Percentiles rank a stretch among this genome's conserved stretches.
Evolutionary conservation across 2,888 invertebrate genomes (phyloP).

Genomic region (Erebia epiphron): DNA sequence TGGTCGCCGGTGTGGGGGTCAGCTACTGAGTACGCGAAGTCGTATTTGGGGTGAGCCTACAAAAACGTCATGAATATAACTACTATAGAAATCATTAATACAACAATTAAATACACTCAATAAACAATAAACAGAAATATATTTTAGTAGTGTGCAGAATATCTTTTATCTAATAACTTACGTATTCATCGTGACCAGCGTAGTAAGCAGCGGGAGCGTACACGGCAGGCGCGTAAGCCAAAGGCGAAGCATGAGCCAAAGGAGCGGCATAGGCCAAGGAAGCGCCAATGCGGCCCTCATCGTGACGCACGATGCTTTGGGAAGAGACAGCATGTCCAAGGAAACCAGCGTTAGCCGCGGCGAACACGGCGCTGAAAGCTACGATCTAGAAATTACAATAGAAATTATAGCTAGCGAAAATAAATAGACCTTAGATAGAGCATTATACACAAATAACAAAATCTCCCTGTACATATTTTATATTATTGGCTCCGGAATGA

Average conservation of each 20-base stretch:
- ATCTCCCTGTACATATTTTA: too few relatives aligned
- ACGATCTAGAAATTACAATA: slow-evolving; percentile 42
- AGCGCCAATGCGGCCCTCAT: slow-evolving; percentile 49
- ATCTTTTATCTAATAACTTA: slow-evolving; percentile 41
- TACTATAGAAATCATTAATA: too few relatives aligned
- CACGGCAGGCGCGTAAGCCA: slow-evolving; percentile 45
- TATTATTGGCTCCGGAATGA: too few relatives aligned
- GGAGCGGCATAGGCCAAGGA: slow-evolving; percentile 15
- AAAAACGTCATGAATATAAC: slow-evolving; percentile 11
- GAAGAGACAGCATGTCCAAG: slow-evolving; percentile 57
- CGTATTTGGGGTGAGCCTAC: slow-evolving; percentile 80
- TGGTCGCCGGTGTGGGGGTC: slow-evolving; percentile 84
- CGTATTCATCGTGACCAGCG: slow-evolving; percentile 47
- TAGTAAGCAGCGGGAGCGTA: slow-evolving; percentile 49
- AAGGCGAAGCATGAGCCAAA: slow-evolving; percentile 25
- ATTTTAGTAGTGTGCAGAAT: too few relatives aligned
- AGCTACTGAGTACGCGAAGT: slow-evolving; percentile 82
- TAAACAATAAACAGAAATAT: too few relatives aligned
- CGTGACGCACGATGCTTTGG: slow-evolving; percentile 58
- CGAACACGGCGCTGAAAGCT: slow-evolving; percentile 50
- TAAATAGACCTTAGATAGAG: not conserved
- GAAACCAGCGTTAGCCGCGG: slow-evolving; percentile 68
- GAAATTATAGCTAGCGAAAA: not conserved
- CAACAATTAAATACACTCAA: not conserved
- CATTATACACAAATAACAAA: too few relatives aligned